Evolutionary conservation across 2,888 invertebrate genomes (phyloP), one percentile per base, ranked within the genome.

Genomic region (Andrena fulva): DNA sequence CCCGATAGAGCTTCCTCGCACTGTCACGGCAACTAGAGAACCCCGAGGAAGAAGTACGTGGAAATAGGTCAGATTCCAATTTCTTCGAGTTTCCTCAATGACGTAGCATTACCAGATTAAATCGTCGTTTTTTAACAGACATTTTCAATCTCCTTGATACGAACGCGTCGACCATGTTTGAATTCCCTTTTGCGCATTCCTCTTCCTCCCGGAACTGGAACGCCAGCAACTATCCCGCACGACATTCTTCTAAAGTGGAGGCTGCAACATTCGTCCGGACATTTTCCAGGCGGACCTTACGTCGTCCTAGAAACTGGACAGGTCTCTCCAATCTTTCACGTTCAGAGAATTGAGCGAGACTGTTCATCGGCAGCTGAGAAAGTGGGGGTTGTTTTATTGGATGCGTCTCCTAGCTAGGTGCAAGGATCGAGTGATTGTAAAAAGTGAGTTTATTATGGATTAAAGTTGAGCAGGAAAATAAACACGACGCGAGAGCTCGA

Each of bases 71-170:
- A 62, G 20, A 50, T 78, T 79, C 59, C 79, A 73, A 83, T 86
- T 88, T 69, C 77, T 79, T 60, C 77, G 80, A 82, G 81, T 89
- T 84, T 83, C 62, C 75, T 77, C 82, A 48, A 63, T 82, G 73
- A 78, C 70, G 76, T 79, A 74, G 82, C 80, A 86, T 86, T 79
- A 86, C 86, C 66, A 79, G 86, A 85, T 85, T 85, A 85, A 85
- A 83, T 79, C 83, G 63, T 68, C 78, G 83, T 87, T 88, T 90
- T 91, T 91, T 89, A 88, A 78, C 86, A 82, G 80, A 85, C 85
- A 83, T 85, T 87, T 87, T 83, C 84, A 83, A 87, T 85, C 89
- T 69, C 63, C 68, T 77, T 75, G 87, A 84, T 74, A 77, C 70
- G 74, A 73, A 20, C 56, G 69, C 72, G 42, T 64, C 70, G 63